Percentiles rank a stretch among this genome's conserved stretches.
Conservation (phyloP, 2,797 vertebrate species). For the Eulemur mongoz region DNA sequence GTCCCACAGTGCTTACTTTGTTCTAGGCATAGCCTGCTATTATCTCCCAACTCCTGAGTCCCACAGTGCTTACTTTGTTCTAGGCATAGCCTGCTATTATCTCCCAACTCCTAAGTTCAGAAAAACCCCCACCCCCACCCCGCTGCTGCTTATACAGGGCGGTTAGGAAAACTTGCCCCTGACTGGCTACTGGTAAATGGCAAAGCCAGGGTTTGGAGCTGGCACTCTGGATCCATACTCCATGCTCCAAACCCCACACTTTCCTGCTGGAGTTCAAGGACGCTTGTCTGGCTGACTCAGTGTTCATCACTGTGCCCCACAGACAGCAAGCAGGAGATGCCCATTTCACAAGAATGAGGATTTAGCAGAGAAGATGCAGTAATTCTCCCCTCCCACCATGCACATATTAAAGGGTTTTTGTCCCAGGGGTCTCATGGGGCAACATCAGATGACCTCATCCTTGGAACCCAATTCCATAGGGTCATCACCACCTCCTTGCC, state of each 20-base stretch:
- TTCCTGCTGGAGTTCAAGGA: background rate
- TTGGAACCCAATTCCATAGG: background rate
- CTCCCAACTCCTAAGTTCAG: background rate
- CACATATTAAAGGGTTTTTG: background rate
- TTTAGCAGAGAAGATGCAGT: background rate
- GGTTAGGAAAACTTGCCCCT: background rate
- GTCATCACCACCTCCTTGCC: too few relatives aligned
- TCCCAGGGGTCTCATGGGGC: background rate
- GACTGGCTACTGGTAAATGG: background rate
- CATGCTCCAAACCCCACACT: too few relatives aligned
- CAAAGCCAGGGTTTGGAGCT: background rate
- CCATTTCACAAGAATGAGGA: background rate
- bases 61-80: background rate
- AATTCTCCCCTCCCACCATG: background rate
- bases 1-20: background rate
- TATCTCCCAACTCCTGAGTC: background rate
- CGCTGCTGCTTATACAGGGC: background rate
- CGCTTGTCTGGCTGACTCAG: rapidly evolving
- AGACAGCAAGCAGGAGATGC: background rate
- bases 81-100: background rate
- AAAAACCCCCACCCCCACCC: background rate
- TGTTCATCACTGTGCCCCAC: background rate
- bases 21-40: background rate
- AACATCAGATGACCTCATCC: background rate
- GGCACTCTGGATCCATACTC: background rate